Conservation (phyloP, 1,140 invertebrate species). For the Meloidogyne hapla region DNA sequence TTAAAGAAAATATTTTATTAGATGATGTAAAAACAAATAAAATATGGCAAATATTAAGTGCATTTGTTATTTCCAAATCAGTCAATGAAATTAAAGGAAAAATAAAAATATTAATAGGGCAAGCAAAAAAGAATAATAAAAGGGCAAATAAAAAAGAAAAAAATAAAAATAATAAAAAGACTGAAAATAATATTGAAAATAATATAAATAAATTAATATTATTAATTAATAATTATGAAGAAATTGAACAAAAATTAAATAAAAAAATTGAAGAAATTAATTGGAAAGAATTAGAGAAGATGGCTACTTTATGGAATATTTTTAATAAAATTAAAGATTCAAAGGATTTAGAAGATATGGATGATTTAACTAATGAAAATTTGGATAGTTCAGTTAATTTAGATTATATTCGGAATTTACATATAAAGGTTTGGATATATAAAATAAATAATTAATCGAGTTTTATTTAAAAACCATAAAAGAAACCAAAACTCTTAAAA, state of each 20-base stretch:
- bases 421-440: not conserved
- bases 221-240: not conserved
- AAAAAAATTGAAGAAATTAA: not conserved
- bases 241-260: slow-evolving; percentile 4
- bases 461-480: no score
- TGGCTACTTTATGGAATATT: not conserved
- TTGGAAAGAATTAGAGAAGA: slow-evolving; percentile 6
- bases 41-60: not conserved
- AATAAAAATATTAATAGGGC: not conserved
- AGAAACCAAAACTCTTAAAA: no score
- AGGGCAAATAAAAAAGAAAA: not conserved
- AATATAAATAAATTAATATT: not conserved
- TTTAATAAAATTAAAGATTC: not conserved
- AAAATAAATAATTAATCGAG: no score
- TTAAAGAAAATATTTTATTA: not conserved
- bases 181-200: not conserved
- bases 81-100: not conserved
- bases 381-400: not conserved
- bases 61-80: not conserved
- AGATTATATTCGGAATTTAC: not conserved
- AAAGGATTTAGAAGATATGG: not conserved
- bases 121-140: not conserved
- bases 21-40: not conserved
- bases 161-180: not conserved
- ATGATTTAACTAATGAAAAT: not conserved